Conservation (phyloP, 1,140 invertebrate species). For the Triops cancriformis region DNA sequence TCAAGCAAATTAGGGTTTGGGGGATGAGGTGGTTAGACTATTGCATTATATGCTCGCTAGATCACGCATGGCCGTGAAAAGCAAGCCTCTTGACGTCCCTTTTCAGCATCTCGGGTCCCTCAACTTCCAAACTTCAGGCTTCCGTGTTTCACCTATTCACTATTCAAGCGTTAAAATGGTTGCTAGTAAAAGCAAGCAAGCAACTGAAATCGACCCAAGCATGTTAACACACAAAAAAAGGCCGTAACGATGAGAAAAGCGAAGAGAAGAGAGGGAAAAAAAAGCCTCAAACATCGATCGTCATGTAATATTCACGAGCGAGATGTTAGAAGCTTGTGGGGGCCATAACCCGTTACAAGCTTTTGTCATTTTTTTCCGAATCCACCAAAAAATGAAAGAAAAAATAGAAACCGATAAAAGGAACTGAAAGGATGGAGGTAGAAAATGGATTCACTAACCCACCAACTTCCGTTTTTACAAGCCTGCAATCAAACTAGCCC, state of each 20-base stretch:
- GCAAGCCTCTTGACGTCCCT: background rate
- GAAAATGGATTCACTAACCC: background rate
- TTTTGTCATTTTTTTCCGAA: background rate
- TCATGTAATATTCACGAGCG: conserved; percentile 5
- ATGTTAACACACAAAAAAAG: background rate
- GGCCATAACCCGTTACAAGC: background rate
- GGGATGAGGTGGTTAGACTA: no score
- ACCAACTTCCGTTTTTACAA: background rate
- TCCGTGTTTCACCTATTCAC: background rate
- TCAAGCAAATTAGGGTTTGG: background rate
- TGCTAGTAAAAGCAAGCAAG: background rate
- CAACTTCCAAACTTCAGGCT: background rate
- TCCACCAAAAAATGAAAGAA: background rate
- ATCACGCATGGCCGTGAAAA: background rate
- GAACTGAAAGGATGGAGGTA: background rate
- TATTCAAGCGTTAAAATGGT: background rate
- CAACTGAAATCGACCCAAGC: background rate
- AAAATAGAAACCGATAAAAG: background rate
- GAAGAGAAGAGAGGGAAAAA: background rate
- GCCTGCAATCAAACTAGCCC: background rate
- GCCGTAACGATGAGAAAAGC: background rate
- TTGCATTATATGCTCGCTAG: background rate
- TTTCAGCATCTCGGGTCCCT: background rate
- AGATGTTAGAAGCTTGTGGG: conserved; percentile 9
- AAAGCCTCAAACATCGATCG: conserved; percentile 8